Base-by-base conservation (phyloP, 2,888 invertebrate species). In the Quadroppia sp. region DNA sequence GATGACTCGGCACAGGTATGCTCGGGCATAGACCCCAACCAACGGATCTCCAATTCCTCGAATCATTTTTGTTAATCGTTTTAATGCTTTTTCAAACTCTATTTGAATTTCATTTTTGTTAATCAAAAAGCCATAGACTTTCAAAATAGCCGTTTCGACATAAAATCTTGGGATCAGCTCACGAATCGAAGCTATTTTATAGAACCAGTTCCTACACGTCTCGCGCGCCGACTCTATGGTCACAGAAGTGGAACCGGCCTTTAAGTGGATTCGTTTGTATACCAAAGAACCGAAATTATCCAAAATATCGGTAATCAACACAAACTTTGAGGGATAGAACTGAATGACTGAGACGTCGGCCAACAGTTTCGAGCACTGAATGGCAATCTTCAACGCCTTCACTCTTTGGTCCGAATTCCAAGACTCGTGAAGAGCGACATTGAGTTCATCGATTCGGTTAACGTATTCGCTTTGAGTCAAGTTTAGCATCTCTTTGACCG, bases 171-270 rank as follows among this genome's bases (percentile, higher is more conserved):
- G 97, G 67, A 99, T 87, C 9, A 99, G 84, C 83, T 99, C 98
- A 77, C 96, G 86, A 79, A 99, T 96, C 0, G 97, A 97, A 0
- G 97, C 94, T 82, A 98, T 93, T 86, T 99, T 99, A 83, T 92
- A 96, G 85, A 99, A 94, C 99, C 99, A 99, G 85, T 99, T 99
- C 78, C 92, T 88, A 81, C 96, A 96, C 0, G 96, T 98, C 84
- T 97, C 97, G 82, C 92, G 93, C 0, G 95, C 94, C 71, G 89
- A 86, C 67, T 75, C 74, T 25, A 71, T 59, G 23, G 59, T 53
- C 23, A 36, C 25, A 20, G 40, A 13, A 11, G 50, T 64, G 6
- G 30, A 30, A n/a, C 59, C 86, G 15, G 89, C 87, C 83, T 94
- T 94, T 36, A 87, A 86, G 80, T 88, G 87, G 28, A 96, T 84